A percentile compares a stretch with the other conserved stretches of the same genome.
Conservation (phyloP, 2,888 invertebrate species). For the Lasioglossum villosulum region DNA sequence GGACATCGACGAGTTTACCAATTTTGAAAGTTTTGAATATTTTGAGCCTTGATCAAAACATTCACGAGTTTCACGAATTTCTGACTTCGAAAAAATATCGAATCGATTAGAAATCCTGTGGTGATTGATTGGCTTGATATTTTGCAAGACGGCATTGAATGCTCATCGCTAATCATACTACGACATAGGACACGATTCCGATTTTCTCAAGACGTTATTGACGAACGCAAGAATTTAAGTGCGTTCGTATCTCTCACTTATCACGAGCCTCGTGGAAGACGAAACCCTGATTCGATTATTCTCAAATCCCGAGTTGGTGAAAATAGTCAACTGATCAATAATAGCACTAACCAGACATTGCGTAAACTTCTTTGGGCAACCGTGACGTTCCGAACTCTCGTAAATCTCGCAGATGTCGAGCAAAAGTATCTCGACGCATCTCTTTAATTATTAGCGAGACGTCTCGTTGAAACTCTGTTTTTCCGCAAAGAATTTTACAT, state of each 20-base stretch:
- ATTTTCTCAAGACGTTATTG: background rate
- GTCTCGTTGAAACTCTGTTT: background rate
- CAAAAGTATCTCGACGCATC: background rate
- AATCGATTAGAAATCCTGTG: no score
- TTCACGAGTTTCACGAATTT: no score
- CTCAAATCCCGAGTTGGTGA: background rate
- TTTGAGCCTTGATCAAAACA: no score
- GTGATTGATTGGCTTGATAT: no score
- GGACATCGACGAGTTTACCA: no score
- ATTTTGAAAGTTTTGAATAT: no score
- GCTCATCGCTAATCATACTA: no score
- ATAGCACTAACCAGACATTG: slow-evolving; percentile 42
- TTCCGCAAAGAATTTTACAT: background rate
- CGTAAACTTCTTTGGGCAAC: slow-evolving; percentile 48
- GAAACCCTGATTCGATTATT: slow-evolving; percentile 21
- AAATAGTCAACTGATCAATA: slow-evolving; percentile 53
- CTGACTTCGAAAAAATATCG: no score
- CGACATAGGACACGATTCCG: background rate
- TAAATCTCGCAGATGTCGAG: slow-evolving; percentile 40
- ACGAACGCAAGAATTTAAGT: background rate
- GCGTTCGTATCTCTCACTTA: background rate
- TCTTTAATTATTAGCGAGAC: background rate
- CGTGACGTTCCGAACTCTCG: slow-evolving; percentile 19
- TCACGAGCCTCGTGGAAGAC: background rate
- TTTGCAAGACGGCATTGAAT: no score